These are phyloP conservation scores for Prorops nasuta DNA, from an alignment of 1,140 invertebrate genomes.

Conservation along the genomic window DNA sequence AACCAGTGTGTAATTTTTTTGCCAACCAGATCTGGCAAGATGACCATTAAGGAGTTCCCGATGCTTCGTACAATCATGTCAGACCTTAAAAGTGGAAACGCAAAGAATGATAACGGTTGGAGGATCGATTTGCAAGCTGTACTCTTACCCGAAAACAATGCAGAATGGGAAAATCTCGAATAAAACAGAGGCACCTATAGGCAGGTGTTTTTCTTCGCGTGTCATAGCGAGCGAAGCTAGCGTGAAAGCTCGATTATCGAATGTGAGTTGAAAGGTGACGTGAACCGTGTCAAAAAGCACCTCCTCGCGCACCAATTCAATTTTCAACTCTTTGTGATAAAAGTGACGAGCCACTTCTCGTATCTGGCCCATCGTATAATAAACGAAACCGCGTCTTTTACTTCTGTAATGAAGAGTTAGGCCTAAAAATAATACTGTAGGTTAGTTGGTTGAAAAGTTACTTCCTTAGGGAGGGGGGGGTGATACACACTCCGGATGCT, in stretches of 20 bases:
- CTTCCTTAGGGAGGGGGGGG: background rate
- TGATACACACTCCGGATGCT: conserved; percentile 15
- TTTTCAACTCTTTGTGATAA: conserved; percentile 90
- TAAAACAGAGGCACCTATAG: conserved; percentile 82
- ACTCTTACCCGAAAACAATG: conserved; percentile 86
- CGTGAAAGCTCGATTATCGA: conserved; percentile 89
- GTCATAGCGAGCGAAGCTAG: conserved; percentile 78
- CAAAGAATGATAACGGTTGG: too few species aligned
- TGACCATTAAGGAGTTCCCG: conserved; percentile 88
- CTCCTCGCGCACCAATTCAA: conserved; percentile 84
- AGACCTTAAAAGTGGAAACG: conserved; percentile 58
- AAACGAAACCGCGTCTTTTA: conserved; percentile 87
- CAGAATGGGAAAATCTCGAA: conserved; percentile 98
- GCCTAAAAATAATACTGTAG: conserved; percentile 62
- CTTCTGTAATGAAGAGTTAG: conserved; percentile 91
- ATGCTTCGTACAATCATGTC: conserved; percentile 88
- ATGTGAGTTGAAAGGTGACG: conserved; percentile 89
- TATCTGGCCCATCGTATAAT: conserved; percentile 97
- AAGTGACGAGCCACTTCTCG: conserved; percentile 87
- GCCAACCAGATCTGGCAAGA: conserved; percentile 81
- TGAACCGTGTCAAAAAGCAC: conserved; percentile 87
- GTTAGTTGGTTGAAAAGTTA: background rate
- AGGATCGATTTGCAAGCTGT: too few species aligned
- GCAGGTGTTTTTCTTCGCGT: conserved; percentile 80
- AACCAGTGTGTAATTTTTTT: conserved; percentile 91